Conservation (phyloP, 2,888 invertebrate species). For the Ochropacha duplaris region DNA sequence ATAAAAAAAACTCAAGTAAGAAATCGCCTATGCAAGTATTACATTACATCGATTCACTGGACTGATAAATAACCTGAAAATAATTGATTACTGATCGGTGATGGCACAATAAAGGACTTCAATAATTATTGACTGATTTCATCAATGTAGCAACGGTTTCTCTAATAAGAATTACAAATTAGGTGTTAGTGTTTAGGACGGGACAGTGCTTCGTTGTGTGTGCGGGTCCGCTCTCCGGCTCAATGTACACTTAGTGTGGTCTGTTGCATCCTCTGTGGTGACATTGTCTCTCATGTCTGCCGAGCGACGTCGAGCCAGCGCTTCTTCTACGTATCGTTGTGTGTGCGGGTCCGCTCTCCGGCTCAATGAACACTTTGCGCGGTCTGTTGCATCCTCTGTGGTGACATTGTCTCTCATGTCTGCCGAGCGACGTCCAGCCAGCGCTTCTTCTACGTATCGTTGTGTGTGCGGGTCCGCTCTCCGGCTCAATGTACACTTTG, state of each 20-base stretch:
- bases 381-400: not conserved
- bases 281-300: not conserved
- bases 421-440: not conserved
- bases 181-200: not conserved
- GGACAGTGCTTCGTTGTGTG: no score
- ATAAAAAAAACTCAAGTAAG: not conserved
- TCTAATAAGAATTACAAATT: not conserved
- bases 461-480: not conserved
- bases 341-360: not conserved
- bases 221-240: not conserved
- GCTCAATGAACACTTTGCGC: not conserved
- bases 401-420: not conserved
- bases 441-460: not conserved
- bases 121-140: not conserved
- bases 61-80: not conserved
- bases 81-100: not conserved
- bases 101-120: not conserved
- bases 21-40: not conserved
- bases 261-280: conserved; percentile 3
- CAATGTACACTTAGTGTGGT: not conserved
- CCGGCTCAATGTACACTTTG: not conserved
- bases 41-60: not conserved
- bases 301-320: not conserved
- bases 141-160: not conserved
- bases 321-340: not conserved